phyloP scores from a whole-genome alignment of 2,113 vertebrate genomes.

The Toxotes jaculatrix region DNA sequence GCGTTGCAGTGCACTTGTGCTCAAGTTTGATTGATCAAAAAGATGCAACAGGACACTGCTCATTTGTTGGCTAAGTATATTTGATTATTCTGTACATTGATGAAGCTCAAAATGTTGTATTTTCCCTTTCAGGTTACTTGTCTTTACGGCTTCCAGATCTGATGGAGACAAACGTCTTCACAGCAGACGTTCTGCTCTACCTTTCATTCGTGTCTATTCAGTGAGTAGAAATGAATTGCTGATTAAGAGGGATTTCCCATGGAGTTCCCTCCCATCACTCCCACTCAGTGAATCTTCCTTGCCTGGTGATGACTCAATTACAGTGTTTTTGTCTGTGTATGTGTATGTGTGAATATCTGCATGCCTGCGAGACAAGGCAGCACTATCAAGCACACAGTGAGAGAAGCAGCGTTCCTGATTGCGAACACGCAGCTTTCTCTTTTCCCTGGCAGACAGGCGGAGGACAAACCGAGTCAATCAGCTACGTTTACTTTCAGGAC shows the following conservation, averaged over 20 bases:
- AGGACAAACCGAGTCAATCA: constrained; percentile 68
- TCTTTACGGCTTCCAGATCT: neutral
- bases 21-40: constrained; percentile 6
- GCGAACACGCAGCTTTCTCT: constrained; percentile 50
- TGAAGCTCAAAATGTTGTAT: neutral
- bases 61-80: neutral
- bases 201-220: constrained; percentile 19
- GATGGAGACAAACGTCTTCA: too few species aligned
- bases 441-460: constrained; percentile 59
- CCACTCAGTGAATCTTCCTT: constrained; percentile 48
- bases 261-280: constrained; percentile 68
- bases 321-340: constrained; percentile 43
- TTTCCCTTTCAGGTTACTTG: neutral
- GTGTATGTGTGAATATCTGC: constrained; percentile 41
- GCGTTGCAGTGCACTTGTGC: neutral
- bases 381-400: constrained; percentile 61
- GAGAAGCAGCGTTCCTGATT: constrained; percentile 67
- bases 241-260: constrained; percentile 68
- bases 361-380: constrained; percentile 31
- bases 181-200: neutral
- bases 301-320: constrained; percentile 65
- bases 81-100: neutral
- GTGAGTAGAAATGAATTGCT: constrained; percentile 26
- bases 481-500: constrained; percentile 53
- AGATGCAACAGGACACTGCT: neutral